phyloP scores from a whole-genome alignment of 2,797 vertebrate species.

The Chelonia mydas region DNA sequence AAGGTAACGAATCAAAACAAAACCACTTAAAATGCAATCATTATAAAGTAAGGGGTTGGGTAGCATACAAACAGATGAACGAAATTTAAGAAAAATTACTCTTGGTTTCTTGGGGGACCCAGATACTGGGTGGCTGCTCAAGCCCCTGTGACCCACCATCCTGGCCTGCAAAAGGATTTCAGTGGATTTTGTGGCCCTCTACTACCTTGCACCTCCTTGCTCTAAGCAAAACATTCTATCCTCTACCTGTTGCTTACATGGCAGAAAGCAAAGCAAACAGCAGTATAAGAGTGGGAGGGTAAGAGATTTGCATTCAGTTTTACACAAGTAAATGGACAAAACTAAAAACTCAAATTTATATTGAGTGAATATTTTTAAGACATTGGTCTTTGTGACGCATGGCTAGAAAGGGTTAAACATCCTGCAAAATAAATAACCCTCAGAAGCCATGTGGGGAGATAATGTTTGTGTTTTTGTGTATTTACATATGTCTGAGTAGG shows the following conservation, averaged over 20 bases:
- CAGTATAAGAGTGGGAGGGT: not conserved
- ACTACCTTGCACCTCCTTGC: not conserved
- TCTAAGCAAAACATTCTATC: not conserved
- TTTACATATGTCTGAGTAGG: too few species aligned
- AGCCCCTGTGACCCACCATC: not conserved
- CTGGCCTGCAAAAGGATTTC: not conserved
- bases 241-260: not conserved
- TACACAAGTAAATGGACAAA: not conserved
- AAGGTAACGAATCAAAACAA: not conserved
- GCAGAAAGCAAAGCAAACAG: not conserved
- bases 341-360: not conserved
- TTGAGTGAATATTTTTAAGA: not conserved
- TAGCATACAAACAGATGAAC: not conserved
- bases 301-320: not conserved
- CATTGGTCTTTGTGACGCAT: too few species aligned
- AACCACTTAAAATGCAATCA: not conserved
- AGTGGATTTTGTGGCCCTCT: not conserved
- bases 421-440: too few species aligned
- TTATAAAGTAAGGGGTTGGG: not conserved
- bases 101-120: not conserved
- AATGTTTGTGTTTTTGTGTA: too few species aligned
- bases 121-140: not conserved
- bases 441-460: too few species aligned
- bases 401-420: too few species aligned
- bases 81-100: not conserved